phyloP scores from a whole-genome alignment of 2,888 invertebrate genomes.

The Eugnorisma glareosa region DNA sequence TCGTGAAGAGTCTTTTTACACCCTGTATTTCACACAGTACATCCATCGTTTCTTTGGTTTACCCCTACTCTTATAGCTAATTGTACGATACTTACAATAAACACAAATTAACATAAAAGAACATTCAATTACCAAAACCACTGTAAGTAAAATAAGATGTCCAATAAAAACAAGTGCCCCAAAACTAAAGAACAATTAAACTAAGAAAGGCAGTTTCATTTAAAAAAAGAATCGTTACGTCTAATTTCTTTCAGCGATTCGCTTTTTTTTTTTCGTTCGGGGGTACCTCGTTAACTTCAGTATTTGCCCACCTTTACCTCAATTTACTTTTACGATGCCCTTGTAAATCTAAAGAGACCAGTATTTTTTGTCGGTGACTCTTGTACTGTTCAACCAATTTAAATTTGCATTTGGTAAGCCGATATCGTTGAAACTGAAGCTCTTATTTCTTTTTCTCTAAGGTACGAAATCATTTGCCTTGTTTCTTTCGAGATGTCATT shows the following conservation, averaged over 20 bases:
- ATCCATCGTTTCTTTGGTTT: background rate
- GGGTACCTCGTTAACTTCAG: slow-evolving; percentile 76
- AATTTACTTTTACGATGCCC: slow-evolving; percentile 85
- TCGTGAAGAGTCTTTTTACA: too few species aligned
- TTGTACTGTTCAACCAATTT: slow-evolving; percentile 67
- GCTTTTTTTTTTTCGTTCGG: slow-evolving; percentile 67
- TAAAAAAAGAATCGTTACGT: slow-evolving; percentile 73
- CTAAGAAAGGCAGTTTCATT: slow-evolving; percentile 37
- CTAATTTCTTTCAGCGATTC: slow-evolving; percentile 72
- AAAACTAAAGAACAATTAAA: slow-evolving; percentile 54
- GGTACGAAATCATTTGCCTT: slow-evolving; percentile 58
- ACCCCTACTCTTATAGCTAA: background rate
- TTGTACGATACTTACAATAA: background rate
- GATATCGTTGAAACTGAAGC: slow-evolving; percentile 23
- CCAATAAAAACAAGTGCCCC: slow-evolving; percentile 30
- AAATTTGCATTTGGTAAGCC: slow-evolving; percentile 47
- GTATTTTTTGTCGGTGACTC: slow-evolving; percentile 79
- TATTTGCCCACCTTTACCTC: slow-evolving; percentile 83
- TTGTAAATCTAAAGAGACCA: slow-evolving; percentile 81
- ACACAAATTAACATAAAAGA: slow-evolving; percentile 30
- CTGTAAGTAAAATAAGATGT: slow-evolving; percentile 4
- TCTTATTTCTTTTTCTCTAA: slow-evolving; percentile 53
- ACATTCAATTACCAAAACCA: slow-evolving; percentile 4
- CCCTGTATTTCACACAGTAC: background rate
- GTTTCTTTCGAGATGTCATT: slow-evolving; percentile 50